These are phyloP conservation scores for Anorthoa munda DNA, from an alignment of 2,888 invertebrate species.

Conservation along the genomic window DNA sequence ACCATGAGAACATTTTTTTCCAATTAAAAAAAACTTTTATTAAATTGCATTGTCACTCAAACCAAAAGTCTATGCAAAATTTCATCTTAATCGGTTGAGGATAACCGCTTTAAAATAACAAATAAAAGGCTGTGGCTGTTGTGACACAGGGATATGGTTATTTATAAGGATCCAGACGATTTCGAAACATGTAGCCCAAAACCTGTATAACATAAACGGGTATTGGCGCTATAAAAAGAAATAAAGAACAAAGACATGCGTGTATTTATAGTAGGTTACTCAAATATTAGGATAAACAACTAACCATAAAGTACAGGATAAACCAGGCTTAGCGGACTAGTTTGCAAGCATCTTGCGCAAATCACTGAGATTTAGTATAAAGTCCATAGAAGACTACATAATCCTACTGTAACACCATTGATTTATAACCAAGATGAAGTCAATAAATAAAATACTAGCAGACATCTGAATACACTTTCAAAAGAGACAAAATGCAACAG, in stretches of 20 bases:
- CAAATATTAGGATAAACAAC: conserved; percentile 11
- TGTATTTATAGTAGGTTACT: conserved; percentile 12
- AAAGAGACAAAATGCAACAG: conserved; percentile 20
- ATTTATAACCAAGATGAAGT: conserved; percentile 32
- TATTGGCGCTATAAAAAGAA: background rate
- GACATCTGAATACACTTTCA: conserved; percentile 1
- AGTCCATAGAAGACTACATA: conserved; percentile 16
- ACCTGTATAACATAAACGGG: background rate
- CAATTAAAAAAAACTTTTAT: too few relatives aligned
- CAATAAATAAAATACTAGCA: background rate
- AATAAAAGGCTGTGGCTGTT: background rate
- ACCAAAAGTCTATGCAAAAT: too few relatives aligned
- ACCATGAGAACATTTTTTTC: too few relatives aligned
- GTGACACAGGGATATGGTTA: background rate
- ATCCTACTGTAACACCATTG: conserved; percentile 28
- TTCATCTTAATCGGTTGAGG: too few relatives aligned
- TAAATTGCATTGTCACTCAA: too few relatives aligned
- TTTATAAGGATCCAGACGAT: background rate
- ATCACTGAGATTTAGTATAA: conserved; percentile 32
- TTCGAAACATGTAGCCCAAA: background rate
- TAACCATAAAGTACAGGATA: conserved; percentile 25
- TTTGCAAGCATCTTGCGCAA: conserved; percentile 36
- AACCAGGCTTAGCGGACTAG: conserved; percentile 29
- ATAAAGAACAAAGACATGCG: background rate
- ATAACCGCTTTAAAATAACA: background rate